phyloP scores from a whole-genome alignment of 2,113 vertebrate species.

The Athene noctua region DNA sequence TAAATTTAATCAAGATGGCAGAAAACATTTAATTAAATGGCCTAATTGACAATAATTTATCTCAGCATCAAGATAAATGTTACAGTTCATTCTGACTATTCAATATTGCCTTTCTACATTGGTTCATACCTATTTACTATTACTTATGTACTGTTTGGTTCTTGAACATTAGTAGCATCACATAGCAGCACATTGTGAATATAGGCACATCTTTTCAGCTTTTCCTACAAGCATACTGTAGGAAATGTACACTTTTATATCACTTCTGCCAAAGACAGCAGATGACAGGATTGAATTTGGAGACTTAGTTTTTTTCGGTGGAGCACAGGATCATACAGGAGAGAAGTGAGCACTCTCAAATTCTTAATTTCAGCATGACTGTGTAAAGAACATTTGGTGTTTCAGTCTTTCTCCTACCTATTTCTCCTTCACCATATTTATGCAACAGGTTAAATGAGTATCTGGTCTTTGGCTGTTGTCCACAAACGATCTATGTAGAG shows the following conservation, averaged over 20 bases:
- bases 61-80: not conserved
- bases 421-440: not conserved
- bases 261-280: not conserved
- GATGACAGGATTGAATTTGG: not conserved
- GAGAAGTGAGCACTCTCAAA: not conserved
- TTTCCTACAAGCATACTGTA: not conserved
- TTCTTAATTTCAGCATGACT: not conserved
- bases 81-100: not conserved
- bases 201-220: not conserved
- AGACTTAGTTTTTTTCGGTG: not conserved
- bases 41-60: not conserved
- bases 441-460: not conserved
- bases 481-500: not conserved
- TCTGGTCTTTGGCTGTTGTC: not conserved
- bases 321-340: not conserved
- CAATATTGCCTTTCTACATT: not conserved
- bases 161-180: not conserved
- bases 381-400: not conserved
- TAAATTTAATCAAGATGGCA: not conserved
- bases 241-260: not conserved
- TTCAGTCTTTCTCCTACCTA: not conserved
- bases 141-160: not conserved
- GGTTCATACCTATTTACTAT: not conserved
- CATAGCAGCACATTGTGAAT: not conserved
- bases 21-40: not conserved